Evolutionary conservation across 2,888 invertebrate genomes (phyloP).

Genomic region (Maniola hyperantus): DNA sequence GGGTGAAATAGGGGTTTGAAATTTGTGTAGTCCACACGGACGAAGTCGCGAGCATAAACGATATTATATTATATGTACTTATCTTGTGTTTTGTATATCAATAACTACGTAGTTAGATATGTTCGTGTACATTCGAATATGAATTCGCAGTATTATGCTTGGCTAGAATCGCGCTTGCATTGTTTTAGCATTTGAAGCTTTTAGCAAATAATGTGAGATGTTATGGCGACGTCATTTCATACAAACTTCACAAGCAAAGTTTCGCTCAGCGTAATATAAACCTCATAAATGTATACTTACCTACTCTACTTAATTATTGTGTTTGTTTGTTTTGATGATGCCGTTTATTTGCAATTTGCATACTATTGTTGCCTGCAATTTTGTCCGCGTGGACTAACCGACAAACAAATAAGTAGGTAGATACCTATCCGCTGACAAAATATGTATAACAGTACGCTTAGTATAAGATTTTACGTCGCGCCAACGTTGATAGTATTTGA

Average conservation of each 20-base stretch:
- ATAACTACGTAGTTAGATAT: not conserved
- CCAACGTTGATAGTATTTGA: too few relatives aligned
- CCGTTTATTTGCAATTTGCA: too few relatives aligned
- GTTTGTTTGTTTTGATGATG: slow-evolving; percentile 6
- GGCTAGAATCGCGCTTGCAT: slow-evolving; percentile 10
- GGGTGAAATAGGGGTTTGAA: too few relatives aligned
- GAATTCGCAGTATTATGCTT: slow-evolving; percentile 16
- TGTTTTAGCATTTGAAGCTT: slow-evolving; percentile 5
- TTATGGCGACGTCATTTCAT: slow-evolving; percentile 1
- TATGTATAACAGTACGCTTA: too few relatives aligned
- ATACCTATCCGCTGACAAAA: too few relatives aligned
- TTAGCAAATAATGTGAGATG: slow-evolving; percentile 10
- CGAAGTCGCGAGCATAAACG: too few relatives aligned
- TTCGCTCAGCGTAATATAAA: not conserved
- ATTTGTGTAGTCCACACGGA: too few relatives aligned
- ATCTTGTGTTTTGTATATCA: not conserved
- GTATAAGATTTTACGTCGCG: too few relatives aligned
- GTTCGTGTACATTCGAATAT: not conserved
- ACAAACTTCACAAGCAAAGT: not conserved
- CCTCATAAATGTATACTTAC: not conserved
- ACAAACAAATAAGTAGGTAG: too few relatives aligned
- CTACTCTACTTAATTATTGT: slow-evolving; percentile 7
- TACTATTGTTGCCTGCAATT: too few relatives aligned
- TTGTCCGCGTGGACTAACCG: too few relatives aligned
- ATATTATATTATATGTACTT: too few relatives aligned